These are phyloP conservation scores for Ochropacha duplaris DNA, from an alignment of 2,888 invertebrate species.

Conservation along the genomic window DNA sequence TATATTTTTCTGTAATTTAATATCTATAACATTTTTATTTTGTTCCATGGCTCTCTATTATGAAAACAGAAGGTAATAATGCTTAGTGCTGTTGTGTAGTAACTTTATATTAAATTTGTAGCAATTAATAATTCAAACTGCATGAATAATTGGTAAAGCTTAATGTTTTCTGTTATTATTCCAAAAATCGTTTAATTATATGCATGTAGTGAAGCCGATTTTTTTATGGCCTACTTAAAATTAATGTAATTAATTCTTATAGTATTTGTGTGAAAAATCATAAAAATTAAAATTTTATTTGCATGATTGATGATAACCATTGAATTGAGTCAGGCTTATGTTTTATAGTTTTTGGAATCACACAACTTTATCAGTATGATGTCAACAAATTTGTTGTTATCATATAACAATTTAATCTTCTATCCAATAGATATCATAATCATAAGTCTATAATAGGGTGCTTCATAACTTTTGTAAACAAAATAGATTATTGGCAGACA, in stretches of 20 bases:
- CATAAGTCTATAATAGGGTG: neutral
- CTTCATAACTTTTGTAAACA: neutral
- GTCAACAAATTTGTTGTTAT: neutral
- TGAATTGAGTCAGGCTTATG: neutral
- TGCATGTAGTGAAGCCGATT: neutral
- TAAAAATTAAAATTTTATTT: neutral
- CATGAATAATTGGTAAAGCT: constrained; percentile 15
- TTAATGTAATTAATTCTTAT: neutral
- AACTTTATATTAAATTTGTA: constrained; percentile 14
- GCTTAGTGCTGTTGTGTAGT: constrained; percentile 24
- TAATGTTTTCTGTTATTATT: neutral
- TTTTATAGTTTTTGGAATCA: neutral
- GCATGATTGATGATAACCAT: neutral
- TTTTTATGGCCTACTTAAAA: no score
- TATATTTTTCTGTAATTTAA: neutral
- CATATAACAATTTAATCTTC: neutral
- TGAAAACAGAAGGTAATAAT: constrained; percentile 73
- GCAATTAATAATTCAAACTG: constrained; percentile 15
- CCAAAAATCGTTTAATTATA: neutral
- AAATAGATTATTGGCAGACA: neutral
- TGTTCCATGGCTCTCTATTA: constrained; percentile 71
- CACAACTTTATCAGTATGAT: neutral
- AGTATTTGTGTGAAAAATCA: neutral
- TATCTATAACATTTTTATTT: constrained; percentile 47
- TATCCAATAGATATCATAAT: neutral